Conservation (phyloP, 2,888 invertebrate species). For the Myopa testacea region DNA sequence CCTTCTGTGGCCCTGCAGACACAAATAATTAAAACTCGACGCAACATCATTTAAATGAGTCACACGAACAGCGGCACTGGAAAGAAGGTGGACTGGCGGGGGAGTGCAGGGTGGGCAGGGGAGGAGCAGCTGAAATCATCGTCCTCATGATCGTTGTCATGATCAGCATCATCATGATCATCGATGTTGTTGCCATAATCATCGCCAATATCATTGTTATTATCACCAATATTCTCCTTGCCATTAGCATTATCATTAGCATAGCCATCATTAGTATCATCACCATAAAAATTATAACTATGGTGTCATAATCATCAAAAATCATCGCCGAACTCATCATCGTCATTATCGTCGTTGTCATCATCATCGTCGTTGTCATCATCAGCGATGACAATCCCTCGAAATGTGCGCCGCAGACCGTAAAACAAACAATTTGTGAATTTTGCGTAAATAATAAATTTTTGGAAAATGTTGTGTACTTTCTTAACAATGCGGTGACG, state of each 20-base stretch:
- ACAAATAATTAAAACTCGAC: conserved; percentile 35
- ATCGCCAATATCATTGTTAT: too few species aligned
- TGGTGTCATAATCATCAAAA: background rate
- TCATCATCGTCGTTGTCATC: background rate
- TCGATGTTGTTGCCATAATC: too few species aligned
- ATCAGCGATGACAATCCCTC: background rate
- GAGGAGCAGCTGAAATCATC: conserved; percentile 1
- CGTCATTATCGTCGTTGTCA: background rate
- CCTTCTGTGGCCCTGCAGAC: conserved; percentile 3
- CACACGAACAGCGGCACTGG: background rate
- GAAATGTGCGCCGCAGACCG: conserved; percentile 27
- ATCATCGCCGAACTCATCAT: too few species aligned
- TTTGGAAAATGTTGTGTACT: conserved; percentile 16
- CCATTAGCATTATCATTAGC: background rate
- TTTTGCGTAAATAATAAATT: conserved; percentile 38
- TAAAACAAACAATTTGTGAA: conserved; percentile 39
- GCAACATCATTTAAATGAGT: conserved; percentile 30
- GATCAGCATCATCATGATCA: background rate
- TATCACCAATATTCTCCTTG: too few species aligned
- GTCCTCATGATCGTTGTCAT: too few species aligned
- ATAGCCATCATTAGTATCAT: background rate
- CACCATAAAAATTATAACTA: background rate
- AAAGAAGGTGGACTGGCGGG: background rate
- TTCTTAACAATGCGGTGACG: conserved; percentile 20
- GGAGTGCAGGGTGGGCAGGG: background rate